These are phyloP conservation scores for Hippasteria phrygiana DNA, from an alignment of 53 echinoderm and acorn worm species.

Conservation along the genomic window DNA sequence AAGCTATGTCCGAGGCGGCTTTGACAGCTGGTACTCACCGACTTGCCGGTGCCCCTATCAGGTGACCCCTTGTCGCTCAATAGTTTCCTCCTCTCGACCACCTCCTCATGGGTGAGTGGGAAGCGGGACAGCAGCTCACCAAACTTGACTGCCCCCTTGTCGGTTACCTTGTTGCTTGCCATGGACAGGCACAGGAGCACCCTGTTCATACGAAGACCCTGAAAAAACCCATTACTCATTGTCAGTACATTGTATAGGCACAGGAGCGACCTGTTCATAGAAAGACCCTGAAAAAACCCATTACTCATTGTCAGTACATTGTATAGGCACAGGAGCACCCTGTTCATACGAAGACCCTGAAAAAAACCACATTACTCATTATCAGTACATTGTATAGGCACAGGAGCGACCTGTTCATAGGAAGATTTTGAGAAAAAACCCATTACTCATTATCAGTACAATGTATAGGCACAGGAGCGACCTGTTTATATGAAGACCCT, in stretches of 20 bases:
- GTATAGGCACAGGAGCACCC: conserved; percentile 88
- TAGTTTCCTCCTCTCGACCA: conserved; percentile 89
- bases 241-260: conserved; percentile 67
- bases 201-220: conserved; percentile 96
- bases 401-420: conserved; percentile 93
- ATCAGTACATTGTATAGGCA: conserved; percentile 67
- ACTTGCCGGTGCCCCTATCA: conserved; percentile 84
- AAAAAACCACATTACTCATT: not conserved
- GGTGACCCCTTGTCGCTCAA: conserved; percentile 92
- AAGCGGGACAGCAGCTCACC: conserved; percentile 90
- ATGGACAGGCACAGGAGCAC: conserved; percentile 89
- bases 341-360: conserved; percentile 94
- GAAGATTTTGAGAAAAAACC: conserved; percentile 24
- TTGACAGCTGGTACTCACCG: conserved; percentile 85
- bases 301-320: not conserved
- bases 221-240: not conserved
- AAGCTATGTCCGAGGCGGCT: too few species aligned
- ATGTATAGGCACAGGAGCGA: conserved; percentile 88
- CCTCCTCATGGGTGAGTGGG: conserved; percentile 89
- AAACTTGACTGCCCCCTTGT: conserved; percentile 83
- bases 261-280: conserved; percentile 93
- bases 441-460: too few species aligned
- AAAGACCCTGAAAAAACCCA: conserved; percentile 72
- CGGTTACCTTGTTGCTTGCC: conserved; percentile 83
- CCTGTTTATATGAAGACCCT: conserved; percentile 95